These are phyloP conservation scores for Pterobdella sp. DNA, from an alignment of 2,888 invertebrate genomes.

Conservation along the genomic window DNA sequence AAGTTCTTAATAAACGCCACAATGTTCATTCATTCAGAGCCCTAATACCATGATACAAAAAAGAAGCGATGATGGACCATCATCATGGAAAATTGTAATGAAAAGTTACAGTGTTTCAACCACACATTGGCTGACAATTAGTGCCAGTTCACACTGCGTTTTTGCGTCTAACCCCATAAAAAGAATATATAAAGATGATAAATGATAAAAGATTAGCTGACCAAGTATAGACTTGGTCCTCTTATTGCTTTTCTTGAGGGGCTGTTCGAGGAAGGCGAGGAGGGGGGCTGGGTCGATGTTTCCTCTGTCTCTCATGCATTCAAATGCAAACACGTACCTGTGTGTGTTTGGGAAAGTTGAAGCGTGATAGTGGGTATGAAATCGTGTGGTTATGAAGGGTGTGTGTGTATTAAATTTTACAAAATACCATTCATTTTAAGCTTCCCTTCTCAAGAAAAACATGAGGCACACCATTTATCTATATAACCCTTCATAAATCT, in stretches of 20 bases:
- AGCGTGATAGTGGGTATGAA: neutral
- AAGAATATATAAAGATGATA: neutral
- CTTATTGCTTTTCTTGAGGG: slow-evolving; percentile 37
- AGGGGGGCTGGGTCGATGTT: slow-evolving; percentile 92
- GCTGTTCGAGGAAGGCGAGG: slow-evolving; percentile 65
- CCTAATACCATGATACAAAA: neutral
- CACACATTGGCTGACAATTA: too few species aligned
- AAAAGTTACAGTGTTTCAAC: too few species aligned
- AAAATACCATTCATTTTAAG: neutral
- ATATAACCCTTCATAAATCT: neutral
- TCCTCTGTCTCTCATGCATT: slow-evolving; percentile 91
- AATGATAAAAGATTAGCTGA: neutral
- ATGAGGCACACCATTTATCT: neutral
- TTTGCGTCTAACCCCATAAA: neutral
- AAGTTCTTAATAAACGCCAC: neutral
- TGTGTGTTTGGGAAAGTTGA: neutral
- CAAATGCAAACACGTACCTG: slow-evolving; percentile 61
- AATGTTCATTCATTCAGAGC: neutral
- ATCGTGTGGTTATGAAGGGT: too few species aligned
- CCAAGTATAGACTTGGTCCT: slow-evolving; percentile 14
- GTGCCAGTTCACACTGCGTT: too few species aligned
- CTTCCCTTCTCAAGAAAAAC: neutral
- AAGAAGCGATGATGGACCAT: too few species aligned
- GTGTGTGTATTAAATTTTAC: neutral
- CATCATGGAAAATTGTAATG: too few species aligned